A percentile compares a stretch with the other conserved stretches of the same genome.
Conservation (phyloP, 2,797 vertebrate species). For the Poeciliopsis infans region DNA sequence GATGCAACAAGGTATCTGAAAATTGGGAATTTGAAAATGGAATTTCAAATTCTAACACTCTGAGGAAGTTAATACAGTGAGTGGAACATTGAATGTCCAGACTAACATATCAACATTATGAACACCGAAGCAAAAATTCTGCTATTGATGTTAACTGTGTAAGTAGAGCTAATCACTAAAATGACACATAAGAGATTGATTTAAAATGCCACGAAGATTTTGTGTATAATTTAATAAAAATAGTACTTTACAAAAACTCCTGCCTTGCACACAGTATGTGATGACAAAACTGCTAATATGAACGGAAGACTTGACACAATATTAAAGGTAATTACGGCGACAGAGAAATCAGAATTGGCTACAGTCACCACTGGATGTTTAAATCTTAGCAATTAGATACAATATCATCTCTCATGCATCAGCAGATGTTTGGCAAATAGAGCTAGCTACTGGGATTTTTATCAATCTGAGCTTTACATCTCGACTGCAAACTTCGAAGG, state of each 20-base stretch:
- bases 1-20: neutral
- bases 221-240: neutral
- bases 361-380: neutral
- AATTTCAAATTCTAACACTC: too few relatives aligned
- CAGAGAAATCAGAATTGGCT: neutral
- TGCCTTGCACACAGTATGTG: neutral
- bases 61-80: neutral
- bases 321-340: neutral
- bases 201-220: neutral
- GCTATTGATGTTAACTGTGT: neutral
- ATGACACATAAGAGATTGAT: neutral
- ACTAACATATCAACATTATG: neutral
- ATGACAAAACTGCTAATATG: neutral
- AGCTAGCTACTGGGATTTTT: slow-evolving; percentile 28
- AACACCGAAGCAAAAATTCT: neutral
- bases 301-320: neutral
- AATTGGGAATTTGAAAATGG: neutral
- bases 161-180: neutral
- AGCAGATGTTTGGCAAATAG: slow-evolving; percentile 19
- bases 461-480: slow-evolving; percentile 52
- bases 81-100: neutral
- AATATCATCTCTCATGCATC: neutral
- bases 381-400: neutral
- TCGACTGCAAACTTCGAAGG: slow-evolving; percentile 50
- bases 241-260: neutral